Evolutionary conservation across 2,888 invertebrate species (phyloP).

Genomic region (Balanococcus diminutus): DNA sequence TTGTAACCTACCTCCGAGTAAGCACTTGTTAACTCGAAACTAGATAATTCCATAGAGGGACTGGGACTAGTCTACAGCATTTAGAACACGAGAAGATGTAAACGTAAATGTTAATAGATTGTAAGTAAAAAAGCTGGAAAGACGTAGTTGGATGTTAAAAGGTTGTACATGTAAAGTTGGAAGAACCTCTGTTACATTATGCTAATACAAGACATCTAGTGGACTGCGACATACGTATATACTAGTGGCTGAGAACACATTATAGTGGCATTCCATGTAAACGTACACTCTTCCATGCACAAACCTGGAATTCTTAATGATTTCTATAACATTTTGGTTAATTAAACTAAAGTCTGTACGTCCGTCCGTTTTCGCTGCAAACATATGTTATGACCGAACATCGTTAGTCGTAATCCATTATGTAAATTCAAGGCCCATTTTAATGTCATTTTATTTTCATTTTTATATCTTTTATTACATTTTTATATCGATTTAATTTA

Average conservation of each 20-base stretch:
- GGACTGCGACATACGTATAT: conserved; percentile 47
- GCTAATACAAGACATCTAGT: conserved; percentile 46
- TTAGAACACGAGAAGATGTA: conserved; percentile 40
- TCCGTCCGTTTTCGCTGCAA: conserved; percentile 31
- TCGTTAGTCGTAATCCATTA: conserved; percentile 51
- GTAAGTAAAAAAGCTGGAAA: conserved; percentile 52
- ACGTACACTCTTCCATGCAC: conserved; percentile 46
- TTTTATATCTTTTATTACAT: conserved; percentile 12
- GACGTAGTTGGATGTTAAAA: conserved; percentile 51
- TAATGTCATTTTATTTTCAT: conserved; percentile 31
- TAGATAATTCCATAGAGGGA: conserved; percentile 45
- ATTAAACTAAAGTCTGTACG: conserved; percentile 48
- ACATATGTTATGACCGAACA: conserved; percentile 51
- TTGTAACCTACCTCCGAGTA: conserved; percentile 45
- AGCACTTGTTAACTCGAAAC: conserved; percentile 50
- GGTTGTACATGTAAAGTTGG: conserved; percentile 49
- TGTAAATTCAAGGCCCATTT: conserved; percentile 30
- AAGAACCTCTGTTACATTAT: conserved; percentile 50
- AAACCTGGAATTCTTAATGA: conserved; percentile 45
- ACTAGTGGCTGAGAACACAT: conserved; percentile 45
- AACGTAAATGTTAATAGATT: conserved; percentile 48
- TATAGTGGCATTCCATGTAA: conserved; percentile 48
- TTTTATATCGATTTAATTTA: conserved; percentile 14
- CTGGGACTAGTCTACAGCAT: conserved; percentile 37
- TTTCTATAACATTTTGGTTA: conserved; percentile 48